phyloP scores from a whole-genome alignment of 1,140 invertebrate species.

The Drosophila kohkoa region DNA sequence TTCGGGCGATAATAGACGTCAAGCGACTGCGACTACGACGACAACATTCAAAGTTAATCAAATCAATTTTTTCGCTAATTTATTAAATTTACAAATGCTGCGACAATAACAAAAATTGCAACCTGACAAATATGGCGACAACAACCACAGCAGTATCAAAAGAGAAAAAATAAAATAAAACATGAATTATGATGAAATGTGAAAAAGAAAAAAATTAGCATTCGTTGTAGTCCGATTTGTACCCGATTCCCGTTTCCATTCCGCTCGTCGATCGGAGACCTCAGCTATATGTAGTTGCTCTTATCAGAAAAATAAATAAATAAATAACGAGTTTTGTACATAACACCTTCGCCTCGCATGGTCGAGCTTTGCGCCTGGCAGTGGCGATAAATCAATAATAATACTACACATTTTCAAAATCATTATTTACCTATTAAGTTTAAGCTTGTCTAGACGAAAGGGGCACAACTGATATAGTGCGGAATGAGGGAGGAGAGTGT shows the following conservation, averaged over 20 bases:
- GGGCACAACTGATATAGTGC: not conserved
- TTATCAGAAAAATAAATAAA: conserved; percentile 81
- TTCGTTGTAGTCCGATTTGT: conserved; percentile 34
- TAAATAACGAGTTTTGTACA: conserved; percentile 68
- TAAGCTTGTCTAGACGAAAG: conserved; percentile 25
- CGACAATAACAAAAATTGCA: conserved; percentile 55
- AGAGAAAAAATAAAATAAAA: conserved; percentile 10
- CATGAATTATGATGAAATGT: conserved; percentile 49
- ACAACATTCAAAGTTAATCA: conserved; percentile 76
- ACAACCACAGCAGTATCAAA: conserved; percentile 21
- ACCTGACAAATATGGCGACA: conserved; percentile 46
- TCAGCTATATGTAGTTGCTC: conserved; percentile 16
- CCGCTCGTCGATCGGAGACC: conserved; percentile 22
- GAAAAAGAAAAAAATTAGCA: conserved; percentile 70
- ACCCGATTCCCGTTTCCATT: not conserved
- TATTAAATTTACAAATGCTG: conserved; percentile 76
- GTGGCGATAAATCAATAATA: conserved; percentile 75
- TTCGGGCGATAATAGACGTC: conserved; percentile 65
- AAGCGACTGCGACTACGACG: conserved; percentile 19
- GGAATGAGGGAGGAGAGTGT: conserved; percentile 7
- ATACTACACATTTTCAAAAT: conserved; percentile 65
- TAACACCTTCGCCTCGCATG: conserved; percentile 61
- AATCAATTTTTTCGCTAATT: conserved; percentile 80
- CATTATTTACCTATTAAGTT: conserved; percentile 59
- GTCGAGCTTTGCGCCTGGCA: conserved; percentile 25